Base-by-base conservation (phyloP, 2,888 invertebrate species). In the Latrodectus hesperus region DNA sequence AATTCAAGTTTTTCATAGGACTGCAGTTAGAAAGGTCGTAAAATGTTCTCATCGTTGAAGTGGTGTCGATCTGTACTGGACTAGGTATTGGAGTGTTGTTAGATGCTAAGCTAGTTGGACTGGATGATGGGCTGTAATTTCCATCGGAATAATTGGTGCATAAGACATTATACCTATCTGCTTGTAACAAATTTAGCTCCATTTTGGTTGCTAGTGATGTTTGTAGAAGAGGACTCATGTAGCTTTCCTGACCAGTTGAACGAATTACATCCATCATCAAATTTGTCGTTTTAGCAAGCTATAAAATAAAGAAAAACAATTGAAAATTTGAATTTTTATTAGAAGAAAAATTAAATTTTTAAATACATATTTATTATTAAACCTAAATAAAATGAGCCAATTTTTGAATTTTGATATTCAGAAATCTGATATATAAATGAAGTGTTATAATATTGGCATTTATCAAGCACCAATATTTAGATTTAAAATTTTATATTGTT, bases 71-170 rank as follows among this genome's bases (percentile, higher is more conserved):
- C 53, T 72, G 60, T 3, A 49, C 26, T 11, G 82, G 78, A 60
- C 67, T 82, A 8, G 87, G 73, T 10, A 71, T 51, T 49, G 85
- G 85, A 64, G 72, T 81, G 9, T 79, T 52, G 67, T 14, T 70
- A 6, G 87, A 82, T 9, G 67, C 60, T 9, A 55, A 55, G 64
- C 78, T 82, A 9, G 74, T 51, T 0, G 82, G 82, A 49, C 87
- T 87, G 74, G 87, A 82, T 1, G 82, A 83, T 0, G 87, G 87
- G 70, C 87, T 87, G 78, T 87, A 87, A 65, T 87, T 87, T 1
- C 87, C 78, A 71, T 87, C 87, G 0, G 87, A 87, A 16, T 74
- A 78, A 17, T 51, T 53, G 1, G 76, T 52, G 74, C 78, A 87
- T 14, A 83, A 64, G 0, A 75, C 60, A 26, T 12, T 52, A 64